Conservation (phyloP, 2,113 vertebrate species). For the Lucifuga dentata region DNA sequence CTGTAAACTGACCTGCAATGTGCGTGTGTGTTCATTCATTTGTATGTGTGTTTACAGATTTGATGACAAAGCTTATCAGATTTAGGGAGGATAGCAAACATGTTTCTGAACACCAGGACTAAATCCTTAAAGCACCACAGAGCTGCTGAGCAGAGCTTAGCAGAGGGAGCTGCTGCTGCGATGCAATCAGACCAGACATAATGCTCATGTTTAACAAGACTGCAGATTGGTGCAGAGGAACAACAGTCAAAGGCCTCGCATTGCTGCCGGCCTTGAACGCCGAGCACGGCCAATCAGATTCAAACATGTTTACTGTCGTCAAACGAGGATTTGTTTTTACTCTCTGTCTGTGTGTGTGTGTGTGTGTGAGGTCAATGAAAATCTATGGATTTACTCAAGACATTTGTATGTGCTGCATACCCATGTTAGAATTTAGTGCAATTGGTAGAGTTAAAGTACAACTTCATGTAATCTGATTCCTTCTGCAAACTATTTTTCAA, state of each 20-base stretch:
- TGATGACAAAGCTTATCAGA: slow-evolving; percentile 63
- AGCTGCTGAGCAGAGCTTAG: slow-evolving; percentile 65
- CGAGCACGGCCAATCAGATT: slow-evolving; percentile 20
- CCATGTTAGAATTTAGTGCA: too few relatives aligned
- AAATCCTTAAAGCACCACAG: slow-evolving; percentile 75
- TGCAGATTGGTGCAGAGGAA: slow-evolving; percentile 62
- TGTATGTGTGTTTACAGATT: slow-evolving; percentile 70
- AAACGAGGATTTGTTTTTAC: slow-evolving; percentile 13
- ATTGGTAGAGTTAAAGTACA: slow-evolving; percentile 27
- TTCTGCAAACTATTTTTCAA: too few relatives aligned
- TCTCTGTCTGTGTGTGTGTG: slow-evolving; percentile 8
- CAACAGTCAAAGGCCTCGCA: slow-evolving; percentile 29
- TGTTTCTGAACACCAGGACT: slow-evolving; percentile 72
- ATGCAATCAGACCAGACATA: slow-evolving; percentile 71
- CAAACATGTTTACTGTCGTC: slow-evolving; percentile 23
- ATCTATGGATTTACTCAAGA: slow-evolving; percentile 15
- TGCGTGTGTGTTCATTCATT: slow-evolving; percentile 25
- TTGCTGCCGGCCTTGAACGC: slow-evolving; percentile 30
- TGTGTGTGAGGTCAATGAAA: too few relatives aligned
- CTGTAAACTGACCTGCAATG: slow-evolving; percentile 20
- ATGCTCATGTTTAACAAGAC: slow-evolving; percentile 68
- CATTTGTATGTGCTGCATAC: background rate
- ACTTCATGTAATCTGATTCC: slow-evolving; percentile 19
- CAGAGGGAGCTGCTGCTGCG: slow-evolving; percentile 50
- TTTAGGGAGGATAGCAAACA: slow-evolving; percentile 70